Percentiles rank a stretch among this genome's conserved stretches.
phyloP scores from a whole-genome alignment of 2,888 invertebrate genomes.

The Archips crataeganus region DNA sequence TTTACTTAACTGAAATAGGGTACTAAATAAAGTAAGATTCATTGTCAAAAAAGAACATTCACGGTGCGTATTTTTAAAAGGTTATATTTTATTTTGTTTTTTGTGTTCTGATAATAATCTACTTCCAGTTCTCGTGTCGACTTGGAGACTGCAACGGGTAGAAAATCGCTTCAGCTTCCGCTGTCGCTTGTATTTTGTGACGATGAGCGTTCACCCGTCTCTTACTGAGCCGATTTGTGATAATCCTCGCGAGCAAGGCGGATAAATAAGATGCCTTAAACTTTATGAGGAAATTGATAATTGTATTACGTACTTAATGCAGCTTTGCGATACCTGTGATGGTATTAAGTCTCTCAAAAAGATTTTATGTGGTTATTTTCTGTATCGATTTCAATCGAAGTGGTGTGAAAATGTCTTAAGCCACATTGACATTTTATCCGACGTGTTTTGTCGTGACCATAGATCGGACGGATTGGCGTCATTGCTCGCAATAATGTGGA shows the following conservation, averaged over 20 bases:
- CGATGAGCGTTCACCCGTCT: conserved; percentile 30
- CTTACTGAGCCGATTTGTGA: conserved; percentile 41
- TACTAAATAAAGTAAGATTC: background rate
- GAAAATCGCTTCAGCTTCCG: background rate
- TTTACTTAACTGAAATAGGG: background rate
- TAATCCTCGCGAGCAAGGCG: conserved; percentile 38
- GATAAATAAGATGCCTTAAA: conserved; percentile 43
- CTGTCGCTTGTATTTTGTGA: conserved; percentile 8
- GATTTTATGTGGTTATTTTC: background rate
- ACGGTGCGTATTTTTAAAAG: too few species aligned
- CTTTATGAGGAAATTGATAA: conserved; percentile 40
- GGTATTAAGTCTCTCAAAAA: background rate
- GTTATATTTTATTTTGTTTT: too few species aligned
- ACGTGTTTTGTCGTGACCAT: too few species aligned
- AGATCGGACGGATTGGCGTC: too few species aligned
- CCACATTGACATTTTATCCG: too few species aligned
- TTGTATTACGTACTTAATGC: conserved; percentile 29
- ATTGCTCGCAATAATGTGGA: too few species aligned
- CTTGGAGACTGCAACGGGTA: too few species aligned
- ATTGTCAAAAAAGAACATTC: too few species aligned
- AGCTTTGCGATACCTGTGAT: conserved; percentile 18
- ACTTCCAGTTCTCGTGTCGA: too few species aligned
- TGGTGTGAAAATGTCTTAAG: too few species aligned
- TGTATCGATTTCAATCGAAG: too few species aligned
- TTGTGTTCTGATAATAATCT: too few species aligned